Percentiles rank a stretch among this genome's conserved stretches.
Conservation (phyloP, 2,797 vertebrate genomes). For the Triplophysa yarkandensis region DNA sequence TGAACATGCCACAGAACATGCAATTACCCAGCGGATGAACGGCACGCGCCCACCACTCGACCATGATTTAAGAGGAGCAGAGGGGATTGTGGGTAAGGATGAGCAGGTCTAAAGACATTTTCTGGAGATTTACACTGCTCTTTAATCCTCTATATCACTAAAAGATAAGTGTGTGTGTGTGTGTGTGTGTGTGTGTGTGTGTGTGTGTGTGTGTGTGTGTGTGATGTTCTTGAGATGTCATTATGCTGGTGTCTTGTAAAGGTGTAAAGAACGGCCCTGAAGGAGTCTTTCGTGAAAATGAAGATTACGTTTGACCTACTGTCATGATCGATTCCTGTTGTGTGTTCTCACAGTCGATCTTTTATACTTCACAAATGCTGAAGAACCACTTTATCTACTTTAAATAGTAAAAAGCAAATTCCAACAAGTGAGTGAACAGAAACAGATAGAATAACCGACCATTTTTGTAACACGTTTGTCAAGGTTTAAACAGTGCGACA, state of each 20-base stretch:
- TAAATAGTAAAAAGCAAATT: neutral
- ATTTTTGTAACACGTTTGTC: too few relatives aligned
- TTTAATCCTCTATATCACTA: slow-evolving; percentile 61
- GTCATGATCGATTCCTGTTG: slow-evolving; percentile 58
- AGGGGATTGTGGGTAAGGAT: slow-evolving; percentile 64
- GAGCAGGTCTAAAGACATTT: slow-evolving; percentile 68
- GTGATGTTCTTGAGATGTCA: slow-evolving; percentile 74
- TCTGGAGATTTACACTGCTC: slow-evolving; percentile 74
- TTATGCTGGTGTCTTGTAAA: slow-evolving; percentile 61
- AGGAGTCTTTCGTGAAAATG: slow-evolving; percentile 73
- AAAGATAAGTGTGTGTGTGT: slow-evolving; percentile 53
- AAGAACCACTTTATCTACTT: neutral
- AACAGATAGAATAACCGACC: neutral
- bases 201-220: slow-evolving; percentile 1
- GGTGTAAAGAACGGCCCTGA: slow-evolving; percentile 57
- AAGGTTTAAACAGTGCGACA: too few relatives aligned
- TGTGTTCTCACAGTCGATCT: slow-evolving; percentile 55
- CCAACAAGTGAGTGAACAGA: neutral
- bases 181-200: slow-evolving; percentile 1
- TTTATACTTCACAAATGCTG: neutral
- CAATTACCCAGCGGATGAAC: slow-evolving; percentile 69
- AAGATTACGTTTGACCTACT: slow-evolving; percentile 67
- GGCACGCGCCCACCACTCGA: slow-evolving; percentile 70
- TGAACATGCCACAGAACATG: slow-evolving; percentile 72
- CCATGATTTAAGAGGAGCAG: slow-evolving; percentile 74